Evolutionary conservation across 2,797 vertebrate genomes (phyloP).

Genomic region (Coracias cyanogaster): DNA sequence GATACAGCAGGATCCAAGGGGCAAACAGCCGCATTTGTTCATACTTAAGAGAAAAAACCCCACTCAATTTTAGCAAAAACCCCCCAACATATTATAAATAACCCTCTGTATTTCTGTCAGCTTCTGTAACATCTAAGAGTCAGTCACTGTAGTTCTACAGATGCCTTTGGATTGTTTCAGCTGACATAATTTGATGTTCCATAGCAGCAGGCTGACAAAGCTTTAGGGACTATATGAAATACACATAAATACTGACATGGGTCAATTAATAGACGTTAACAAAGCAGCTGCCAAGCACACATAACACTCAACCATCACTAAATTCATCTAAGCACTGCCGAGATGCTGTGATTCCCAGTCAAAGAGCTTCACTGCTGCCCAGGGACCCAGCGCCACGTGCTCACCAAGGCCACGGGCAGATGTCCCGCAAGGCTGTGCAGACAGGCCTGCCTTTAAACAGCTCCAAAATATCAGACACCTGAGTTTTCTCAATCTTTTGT

Average conservation of each 20-base stretch:
- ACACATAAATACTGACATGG: neutral
- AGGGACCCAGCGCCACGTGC: neutral
- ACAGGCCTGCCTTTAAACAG: no score
- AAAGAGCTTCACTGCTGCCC: neutral
- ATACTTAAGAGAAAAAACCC: neutral
- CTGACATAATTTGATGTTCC: neutral
- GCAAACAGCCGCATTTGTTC: neutral
- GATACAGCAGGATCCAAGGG: neutral
- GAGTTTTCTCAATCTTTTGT: no score
- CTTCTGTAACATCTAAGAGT: neutral
- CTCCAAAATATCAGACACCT: no score
- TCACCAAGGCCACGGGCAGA: rapidly evolving
- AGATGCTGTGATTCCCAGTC: neutral
- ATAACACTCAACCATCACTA: neutral
- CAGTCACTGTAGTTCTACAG: neutral
- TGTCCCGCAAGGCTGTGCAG: no score
- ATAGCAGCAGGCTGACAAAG: neutral
- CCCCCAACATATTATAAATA: neutral
- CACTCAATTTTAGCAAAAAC: neutral
- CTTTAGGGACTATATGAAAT: neutral
- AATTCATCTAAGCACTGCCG: neutral
- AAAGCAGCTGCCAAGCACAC: neutral
- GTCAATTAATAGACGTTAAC: neutral
- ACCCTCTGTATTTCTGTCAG: neutral
- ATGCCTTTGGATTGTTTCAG: neutral